These are phyloP conservation scores for Solea senegalensis DNA, from an alignment of 2,113 vertebrate species.

Conservation along the genomic window DNA sequence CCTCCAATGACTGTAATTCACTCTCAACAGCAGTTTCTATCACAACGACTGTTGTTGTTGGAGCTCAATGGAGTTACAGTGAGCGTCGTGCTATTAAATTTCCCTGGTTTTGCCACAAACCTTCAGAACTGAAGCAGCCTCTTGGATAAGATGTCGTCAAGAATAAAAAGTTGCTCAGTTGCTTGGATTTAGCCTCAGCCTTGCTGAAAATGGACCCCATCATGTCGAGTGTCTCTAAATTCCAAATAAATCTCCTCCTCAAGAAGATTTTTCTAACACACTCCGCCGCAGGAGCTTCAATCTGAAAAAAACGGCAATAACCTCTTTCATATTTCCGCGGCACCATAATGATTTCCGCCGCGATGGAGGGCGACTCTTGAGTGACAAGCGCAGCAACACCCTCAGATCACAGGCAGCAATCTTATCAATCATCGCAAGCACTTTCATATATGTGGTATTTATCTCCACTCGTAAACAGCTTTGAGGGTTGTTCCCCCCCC, in stretches of 20 bases:
- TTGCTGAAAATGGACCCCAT: not conserved
- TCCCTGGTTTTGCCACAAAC: too few species aligned
- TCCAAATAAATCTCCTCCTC: not conserved
- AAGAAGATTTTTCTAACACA: not conserved
- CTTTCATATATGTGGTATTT: conserved; percentile 54
- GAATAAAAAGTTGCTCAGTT: too few species aligned
- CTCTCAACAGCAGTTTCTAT: too few species aligned
- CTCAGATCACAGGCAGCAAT: conserved; percentile 46
- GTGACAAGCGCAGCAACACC: conserved; percentile 14
- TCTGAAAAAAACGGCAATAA: conserved; percentile 14
- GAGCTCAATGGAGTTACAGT: too few species aligned
- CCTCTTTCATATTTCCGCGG: not conserved
- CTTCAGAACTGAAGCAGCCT: too few species aligned
- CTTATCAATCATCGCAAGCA: conserved; percentile 58
- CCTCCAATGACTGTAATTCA: too few species aligned
- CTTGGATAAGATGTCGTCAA: too few species aligned
- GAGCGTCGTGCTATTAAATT: too few species aligned
- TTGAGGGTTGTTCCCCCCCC: conserved; percentile 21
- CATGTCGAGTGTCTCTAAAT: not conserved
- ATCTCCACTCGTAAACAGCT: conserved; percentile 57
- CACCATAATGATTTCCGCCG: not conserved
- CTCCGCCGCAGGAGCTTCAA: not conserved
- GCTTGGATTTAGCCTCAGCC: too few species aligned
- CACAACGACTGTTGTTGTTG: too few species aligned
- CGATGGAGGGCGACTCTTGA: not conserved